Conservation (phyloP, 2,113 vertebrate genomes). For the Apodemus speciosus region DNA sequence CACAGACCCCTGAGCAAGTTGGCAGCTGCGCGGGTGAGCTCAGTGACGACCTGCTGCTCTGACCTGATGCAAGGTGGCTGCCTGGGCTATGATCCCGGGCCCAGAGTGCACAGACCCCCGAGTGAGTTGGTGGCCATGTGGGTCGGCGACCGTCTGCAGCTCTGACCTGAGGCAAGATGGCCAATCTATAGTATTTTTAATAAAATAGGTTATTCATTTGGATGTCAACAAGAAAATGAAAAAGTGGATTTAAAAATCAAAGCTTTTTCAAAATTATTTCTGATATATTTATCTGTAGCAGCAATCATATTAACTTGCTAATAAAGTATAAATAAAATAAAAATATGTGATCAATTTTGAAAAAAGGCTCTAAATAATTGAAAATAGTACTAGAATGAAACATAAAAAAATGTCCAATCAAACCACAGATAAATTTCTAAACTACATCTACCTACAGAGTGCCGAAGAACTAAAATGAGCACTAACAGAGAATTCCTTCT, state of each 20-base stretch:
- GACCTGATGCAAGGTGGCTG: too few species aligned
- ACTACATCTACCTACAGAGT: not conserved
- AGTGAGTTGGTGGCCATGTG: too few species aligned
- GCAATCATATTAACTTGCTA: not conserved
- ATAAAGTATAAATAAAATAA: not conserved
- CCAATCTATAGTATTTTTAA: not conserved
- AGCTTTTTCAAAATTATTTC: not conserved
- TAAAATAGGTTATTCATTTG: not conserved
- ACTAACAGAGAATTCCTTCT: not conserved
- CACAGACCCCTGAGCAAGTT: too few species aligned
- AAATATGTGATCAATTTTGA: not conserved
- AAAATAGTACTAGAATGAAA: not conserved
- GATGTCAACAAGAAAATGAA: not conserved
- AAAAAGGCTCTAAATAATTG: not conserved
- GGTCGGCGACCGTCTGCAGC: too few species aligned
- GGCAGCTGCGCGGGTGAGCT: too few species aligned
- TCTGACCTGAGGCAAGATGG: too few species aligned
- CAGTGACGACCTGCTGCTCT: too few species aligned
- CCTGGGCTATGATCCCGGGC: too few species aligned
- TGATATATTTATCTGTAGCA: not conserved
- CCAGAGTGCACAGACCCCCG: too few species aligned
- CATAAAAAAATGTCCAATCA: not conserved
- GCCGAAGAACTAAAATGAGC: not conserved
- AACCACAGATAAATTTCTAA: not conserved
- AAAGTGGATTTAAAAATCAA: not conserved